A percentile compares a stretch with the other conserved stretches of the same genome.
These are phyloP conservation scores for Rhinoraja longicauda DNA, from an alignment of 2,797 vertebrate species.

Conservation along the genomic window DNA sequence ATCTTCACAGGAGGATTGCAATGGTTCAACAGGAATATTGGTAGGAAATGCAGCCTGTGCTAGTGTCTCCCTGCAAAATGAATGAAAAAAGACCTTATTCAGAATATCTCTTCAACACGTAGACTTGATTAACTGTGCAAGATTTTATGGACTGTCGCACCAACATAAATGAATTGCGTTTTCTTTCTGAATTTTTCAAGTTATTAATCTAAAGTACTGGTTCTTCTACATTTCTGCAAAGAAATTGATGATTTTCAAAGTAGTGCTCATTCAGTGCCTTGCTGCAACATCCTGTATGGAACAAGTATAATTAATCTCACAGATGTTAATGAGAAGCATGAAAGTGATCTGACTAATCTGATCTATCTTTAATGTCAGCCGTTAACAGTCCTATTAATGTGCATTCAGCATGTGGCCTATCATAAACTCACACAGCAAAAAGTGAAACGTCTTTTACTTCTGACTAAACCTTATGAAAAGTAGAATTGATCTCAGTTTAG, in stretches of 20 bases:
- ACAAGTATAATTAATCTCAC: slow-evolving; percentile 14
- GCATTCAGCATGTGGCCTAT: not conserved
- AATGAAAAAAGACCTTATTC: too few relatives aligned
- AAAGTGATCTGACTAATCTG: slow-evolving; percentile 11
- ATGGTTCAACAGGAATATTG: too few relatives aligned
- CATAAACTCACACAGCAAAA: not conserved
- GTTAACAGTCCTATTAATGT: not conserved
- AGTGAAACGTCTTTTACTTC: too few relatives aligned
- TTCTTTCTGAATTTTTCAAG: not conserved
- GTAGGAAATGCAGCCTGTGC: too few relatives aligned
- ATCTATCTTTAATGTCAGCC: slow-evolving; percentile 11
- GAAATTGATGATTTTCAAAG: not conserved
- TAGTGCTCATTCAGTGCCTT: not conserved
- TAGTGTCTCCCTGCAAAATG: too few relatives aligned
- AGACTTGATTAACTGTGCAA: not conserved
- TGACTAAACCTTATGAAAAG: not conserved
- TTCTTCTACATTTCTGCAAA: slow-evolving; percentile 7
- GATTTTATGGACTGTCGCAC: too few relatives aligned
- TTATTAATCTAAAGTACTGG: not conserved
- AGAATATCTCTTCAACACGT: not conserved
- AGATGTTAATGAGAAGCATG: slow-evolving; percentile 29
- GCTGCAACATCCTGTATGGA: not conserved
- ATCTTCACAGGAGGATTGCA: too few relatives aligned
- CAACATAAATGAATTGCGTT: not conserved
- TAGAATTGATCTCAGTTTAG: not conserved